A percentile compares a stretch with the other conserved stretches of the same genome.
Evolutionary conservation across 1,140 invertebrate species (phyloP).

Genomic region (Listronotus bonariensis): DNA sequence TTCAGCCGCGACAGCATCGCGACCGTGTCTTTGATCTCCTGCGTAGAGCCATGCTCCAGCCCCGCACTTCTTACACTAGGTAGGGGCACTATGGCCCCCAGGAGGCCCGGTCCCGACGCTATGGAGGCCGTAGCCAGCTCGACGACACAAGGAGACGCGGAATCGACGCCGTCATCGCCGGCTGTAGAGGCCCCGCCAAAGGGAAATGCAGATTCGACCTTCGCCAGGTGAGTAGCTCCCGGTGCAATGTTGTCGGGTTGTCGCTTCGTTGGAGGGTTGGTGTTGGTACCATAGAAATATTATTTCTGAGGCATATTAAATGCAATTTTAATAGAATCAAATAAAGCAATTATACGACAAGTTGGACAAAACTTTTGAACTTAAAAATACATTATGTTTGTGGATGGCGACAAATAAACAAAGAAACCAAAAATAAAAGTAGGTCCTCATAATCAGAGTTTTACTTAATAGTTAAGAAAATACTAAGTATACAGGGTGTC

Average conservation of each 20-base stretch:
- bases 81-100: constrained; percentile 16
- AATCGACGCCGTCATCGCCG: constrained; percentile 8
- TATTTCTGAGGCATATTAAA: too few relatives aligned
- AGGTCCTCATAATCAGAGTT: too few relatives aligned
- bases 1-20: constrained; percentile 12
- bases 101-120: constrained; percentile 6
- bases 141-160: constrained; percentile 16
- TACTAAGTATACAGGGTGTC: too few relatives aligned
- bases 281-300: too few relatives aligned
- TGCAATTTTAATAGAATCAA: too few relatives aligned
- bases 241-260: constrained; percentile 12
- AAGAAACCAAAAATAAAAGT: too few relatives aligned
- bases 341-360: too few relatives aligned
- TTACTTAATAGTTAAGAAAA: too few relatives aligned
- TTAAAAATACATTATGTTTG: too few relatives aligned
- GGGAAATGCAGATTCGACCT: constrained; percentile 49
- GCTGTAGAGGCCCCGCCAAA: constrained; percentile 22
- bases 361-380: too few relatives aligned
- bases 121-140: constrained; percentile 27
- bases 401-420: too few relatives aligned
- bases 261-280: too few relatives aligned
- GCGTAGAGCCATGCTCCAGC: neutral
- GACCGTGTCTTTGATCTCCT: neutral
- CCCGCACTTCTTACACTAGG: constrained; percentile 5
- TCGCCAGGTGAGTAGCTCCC: constrained; percentile 43